Percentiles rank a stretch among this genome's conserved stretches.
These are phyloP conservation scores for Campylomormyrus numenius DNA, from an alignment of 2,113 vertebrate species.

Conservation along the genomic window DNA sequence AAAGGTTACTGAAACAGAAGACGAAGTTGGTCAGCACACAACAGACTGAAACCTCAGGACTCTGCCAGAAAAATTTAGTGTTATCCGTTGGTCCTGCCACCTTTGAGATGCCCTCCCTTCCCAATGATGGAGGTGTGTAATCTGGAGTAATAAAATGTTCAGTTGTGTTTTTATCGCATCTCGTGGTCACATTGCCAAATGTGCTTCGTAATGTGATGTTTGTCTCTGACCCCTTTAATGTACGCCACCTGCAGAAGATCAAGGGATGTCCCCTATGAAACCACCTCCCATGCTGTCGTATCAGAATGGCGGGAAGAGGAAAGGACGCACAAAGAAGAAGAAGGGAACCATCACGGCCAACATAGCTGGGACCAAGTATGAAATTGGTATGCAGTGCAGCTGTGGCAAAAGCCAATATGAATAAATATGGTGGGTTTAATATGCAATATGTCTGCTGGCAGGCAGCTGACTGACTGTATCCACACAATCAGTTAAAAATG, in stretches of 20 bases:
- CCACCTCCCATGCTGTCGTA: slow-evolving; percentile 69
- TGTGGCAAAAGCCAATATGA: neutral
- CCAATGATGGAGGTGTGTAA: slow-evolving; percentile 82
- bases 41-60: slow-evolving; percentile 48
- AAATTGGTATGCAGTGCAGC: slow-evolving; percentile 73
- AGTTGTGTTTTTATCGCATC: neutral
- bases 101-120: slow-evolving; percentile 88
- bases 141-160: neutral
- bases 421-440: neutral
- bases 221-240: slow-evolving; percentile 29
- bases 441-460: neutral
- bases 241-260: slow-evolving; percentile 69
- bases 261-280: slow-evolving; percentile 70
- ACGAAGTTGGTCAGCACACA: slow-evolving; percentile 39
- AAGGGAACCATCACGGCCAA: slow-evolving; percentile 84
- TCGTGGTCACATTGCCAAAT: neutral
- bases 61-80: slow-evolving; percentile 49
- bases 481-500: neutral
- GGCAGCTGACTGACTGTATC: neutral
- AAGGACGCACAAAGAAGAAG: slow-evolving; percentile 83
- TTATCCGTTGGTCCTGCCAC: slow-evolving; percentile 38
- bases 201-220: neutral
- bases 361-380: slow-evolving; percentile 89
- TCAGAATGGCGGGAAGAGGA: slow-evolving; percentile 76
- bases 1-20: slow-evolving; percentile 40